Evolutionary conservation across 1,140 invertebrate genomes (phyloP), one percentile per base, ranked within the genome.

Genomic region (Meloidogyne hapla): DNA sequence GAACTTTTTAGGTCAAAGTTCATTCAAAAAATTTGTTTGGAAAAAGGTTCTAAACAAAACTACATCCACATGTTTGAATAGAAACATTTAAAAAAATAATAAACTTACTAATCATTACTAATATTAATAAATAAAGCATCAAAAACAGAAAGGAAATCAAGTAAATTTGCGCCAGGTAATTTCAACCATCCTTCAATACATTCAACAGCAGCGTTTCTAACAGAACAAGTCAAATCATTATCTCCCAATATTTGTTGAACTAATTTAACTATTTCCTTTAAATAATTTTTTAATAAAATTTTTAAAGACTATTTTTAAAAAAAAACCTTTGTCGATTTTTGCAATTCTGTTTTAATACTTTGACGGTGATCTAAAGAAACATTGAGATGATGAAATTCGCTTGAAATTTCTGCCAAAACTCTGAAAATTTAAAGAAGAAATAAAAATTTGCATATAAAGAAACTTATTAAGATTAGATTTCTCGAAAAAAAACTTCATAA

Each of bases 331-430:
- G 33, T 56, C 26, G 38, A 40, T 42, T 40, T 67, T 15, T 69
- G 61, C 28, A 75, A 12, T 40, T 75, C 74, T 28, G 74, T 45
- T 40, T 72, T 75, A 21, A 75, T 69, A 8, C n/a, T 48, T 40
- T 75, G 45, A 3, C 74, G 65, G 18, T 75, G 64, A n/a, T 67
- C 74, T 12, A 69, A n/a, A 13, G 70, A 68, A n/a, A 75, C 71
- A 40, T 21, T 76, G 4, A 75, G 21, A 8, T 63, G 69, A 75
- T 67, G 0, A 42, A 75, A 75, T 75, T 75, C 74, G 10, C 18
- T 48, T 40, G 74, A 26, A 40, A 75, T 74, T 75, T 75, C 74
- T n/a, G 74, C 74, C 9, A 75, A 13, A 76, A 75, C 74, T 42
- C 74, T 74, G 21, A 70, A 45, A 71, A 70, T 6, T 33, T 21